Percentiles rank a stretch among this genome's conserved stretches.
Evolutionary conservation across 2,113 vertebrate species (phyloP).

Genomic region (Abramis brama): DNA sequence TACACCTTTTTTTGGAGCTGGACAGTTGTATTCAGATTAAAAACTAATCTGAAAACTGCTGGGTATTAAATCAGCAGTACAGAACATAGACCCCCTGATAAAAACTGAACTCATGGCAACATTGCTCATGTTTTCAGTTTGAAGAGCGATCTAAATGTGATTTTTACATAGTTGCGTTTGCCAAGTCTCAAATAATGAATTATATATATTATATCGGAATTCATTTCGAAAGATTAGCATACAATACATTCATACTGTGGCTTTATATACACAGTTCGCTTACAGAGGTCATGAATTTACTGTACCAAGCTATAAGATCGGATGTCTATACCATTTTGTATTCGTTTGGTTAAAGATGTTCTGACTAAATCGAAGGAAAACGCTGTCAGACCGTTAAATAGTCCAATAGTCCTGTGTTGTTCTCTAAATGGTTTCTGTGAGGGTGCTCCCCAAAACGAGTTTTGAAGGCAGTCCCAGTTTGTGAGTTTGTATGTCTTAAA

Average conservation of each 20-base stretch:
- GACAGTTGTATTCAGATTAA: conserved; percentile 16
- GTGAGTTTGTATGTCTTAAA: conserved; percentile 68
- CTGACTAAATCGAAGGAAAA: conserved; percentile 55
- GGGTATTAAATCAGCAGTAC: neutral
- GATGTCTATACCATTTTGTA: conserved; percentile 41
- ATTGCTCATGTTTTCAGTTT: neutral
- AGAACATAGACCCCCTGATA: neutral
- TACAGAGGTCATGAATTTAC: conserved; percentile 41
- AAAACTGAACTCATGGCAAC: neutral
- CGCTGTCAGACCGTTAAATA: conserved; percentile 53
- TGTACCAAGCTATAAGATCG: conserved; percentile 40
- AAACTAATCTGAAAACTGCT: conserved; percentile 19
- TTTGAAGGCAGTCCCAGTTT: conserved; percentile 61
- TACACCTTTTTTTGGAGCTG: conserved; percentile 8
- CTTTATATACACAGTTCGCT: conserved; percentile 28
- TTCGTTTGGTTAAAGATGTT: conserved; percentile 42
- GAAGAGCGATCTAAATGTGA: neutral
- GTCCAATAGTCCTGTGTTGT: conserved; percentile 66
- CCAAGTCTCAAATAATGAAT: neutral
- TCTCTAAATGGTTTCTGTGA: conserved; percentile 63
- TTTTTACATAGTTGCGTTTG: conserved; percentile 1
- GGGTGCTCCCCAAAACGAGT: conserved; percentile 54
- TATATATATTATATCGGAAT: conserved; percentile 4
- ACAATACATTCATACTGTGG: neutral
- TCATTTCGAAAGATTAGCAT: conserved; percentile 9